These are phyloP conservation scores for Dinoponera quadriceps DNA, from an alignment of 1,140 invertebrate species.

Conservation along the genomic window DNA sequence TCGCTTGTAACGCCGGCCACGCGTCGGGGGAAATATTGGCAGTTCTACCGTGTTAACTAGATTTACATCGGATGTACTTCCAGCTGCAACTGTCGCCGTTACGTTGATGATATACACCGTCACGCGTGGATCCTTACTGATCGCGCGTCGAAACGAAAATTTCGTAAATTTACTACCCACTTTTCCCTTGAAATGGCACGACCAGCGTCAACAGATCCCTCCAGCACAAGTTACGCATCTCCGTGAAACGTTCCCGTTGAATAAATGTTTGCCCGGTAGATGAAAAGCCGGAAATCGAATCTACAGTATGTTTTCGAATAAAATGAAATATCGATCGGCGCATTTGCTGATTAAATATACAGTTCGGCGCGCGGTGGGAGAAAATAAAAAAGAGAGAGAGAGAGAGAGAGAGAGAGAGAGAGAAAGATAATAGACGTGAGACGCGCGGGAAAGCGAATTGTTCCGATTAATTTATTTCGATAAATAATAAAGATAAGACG, in stretches of 20 bases:
- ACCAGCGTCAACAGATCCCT: neutral
- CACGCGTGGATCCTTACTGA: neutral
- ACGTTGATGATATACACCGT: constrained; percentile 6
- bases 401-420: neutral
- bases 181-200: neutral
- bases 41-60: constrained; percentile 1
- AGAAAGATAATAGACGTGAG: neutral
- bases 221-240: constrained; percentile 2
- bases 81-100: constrained; percentile 29
- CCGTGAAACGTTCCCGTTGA: constrained; percentile 1
- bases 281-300: constrained; percentile 46
- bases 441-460: neutral
- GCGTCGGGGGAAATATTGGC: constrained; percentile 28
- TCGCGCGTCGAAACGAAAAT: neutral
- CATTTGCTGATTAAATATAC: constrained; percentile 60
- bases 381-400: neutral
- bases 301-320: constrained; percentile 37
- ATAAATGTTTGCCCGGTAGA: constrained; percentile 45
- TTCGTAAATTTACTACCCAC: constrained; percentile 12
- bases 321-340: constrained; percentile 54
- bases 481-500: constrained; percentile 6
- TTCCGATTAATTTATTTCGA: constrained; percentile 41
- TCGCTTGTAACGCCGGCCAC: constrained; percentile 23
- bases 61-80: constrained; percentile 49
- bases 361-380: neutral